Evolutionary conservation across 64 coral and sea anemone genomes (phyloP), one percentile per base, ranked within the genome.

Genomic region (Montipora cactus): DNA sequence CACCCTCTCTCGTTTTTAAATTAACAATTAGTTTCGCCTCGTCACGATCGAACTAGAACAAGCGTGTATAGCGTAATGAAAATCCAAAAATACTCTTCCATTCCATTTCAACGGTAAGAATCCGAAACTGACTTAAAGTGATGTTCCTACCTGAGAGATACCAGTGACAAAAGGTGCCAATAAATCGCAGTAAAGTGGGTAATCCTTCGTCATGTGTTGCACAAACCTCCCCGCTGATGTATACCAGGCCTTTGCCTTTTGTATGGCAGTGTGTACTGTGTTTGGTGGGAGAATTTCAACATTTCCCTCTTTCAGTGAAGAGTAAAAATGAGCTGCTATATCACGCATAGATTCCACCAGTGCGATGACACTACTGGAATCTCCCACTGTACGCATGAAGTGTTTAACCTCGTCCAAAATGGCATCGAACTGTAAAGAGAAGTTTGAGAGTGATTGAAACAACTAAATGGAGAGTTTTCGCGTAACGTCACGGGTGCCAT

Each of bases 131-230:
- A 37, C 37, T 37, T 57, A 19, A 23, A 19, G 10, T 51, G 44
- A 12, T 62, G 19, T 77, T 0, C 47, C 69, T 59, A 98, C 96
- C 93, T 98, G 96, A 57, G 89, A 90, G 61, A 91, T 59, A 19
- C 83, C 93, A n/a, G 89, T 83, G 51, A 95, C 67, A 28, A 97
- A 97, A 9, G 96, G 93, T 49, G 76, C 62, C 59, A 93, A 61
- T 15, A 97, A 45, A 87, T 97, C 96, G 61, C 89, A 68, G 57
- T 97, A 97, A 22, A 94, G 83, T 5, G 93, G 84, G 72, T 89
- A 95, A 22, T 95, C 87, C 64, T 83, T 86, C 55, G 72, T 80
- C 13, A 87, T 69, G 22, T 92, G 89, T 12, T 74, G 79, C 5
- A 95, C 64, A 57, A 97, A 95, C 58, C 75, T 91, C 22, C 92